Conservation (phyloP, 1,140 invertebrate species). For the Panulirus ornatus region DNA sequence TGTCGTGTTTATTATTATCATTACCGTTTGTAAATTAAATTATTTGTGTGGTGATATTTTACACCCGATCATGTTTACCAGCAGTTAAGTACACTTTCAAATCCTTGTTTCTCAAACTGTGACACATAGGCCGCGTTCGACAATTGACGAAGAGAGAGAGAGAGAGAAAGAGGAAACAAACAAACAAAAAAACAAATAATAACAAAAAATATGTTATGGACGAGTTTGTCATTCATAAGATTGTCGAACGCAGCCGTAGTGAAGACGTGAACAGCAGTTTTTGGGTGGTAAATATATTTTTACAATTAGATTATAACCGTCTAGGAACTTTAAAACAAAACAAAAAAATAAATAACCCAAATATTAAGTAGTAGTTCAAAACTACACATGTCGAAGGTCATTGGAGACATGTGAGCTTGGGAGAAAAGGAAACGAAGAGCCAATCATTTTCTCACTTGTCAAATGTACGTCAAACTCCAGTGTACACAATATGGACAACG, state of each 20-base stretch:
- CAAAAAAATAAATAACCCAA: not conserved
- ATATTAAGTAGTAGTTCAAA: conserved; percentile 3
- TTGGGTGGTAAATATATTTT: conserved; percentile 31
- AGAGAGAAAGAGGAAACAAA: too few species aligned
- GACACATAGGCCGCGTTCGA: conserved; percentile 40
- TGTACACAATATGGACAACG: too few species aligned
- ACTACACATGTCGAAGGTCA: not conserved
- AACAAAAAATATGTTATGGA: too few species aligned
- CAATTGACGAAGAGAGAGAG: not conserved
- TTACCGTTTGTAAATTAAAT: conserved; percentile 71
- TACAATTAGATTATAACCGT: conserved; percentile 1
- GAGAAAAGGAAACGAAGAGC: too few species aligned
- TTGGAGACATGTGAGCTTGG: not conserved
- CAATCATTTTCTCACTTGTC: too few species aligned
- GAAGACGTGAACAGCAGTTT: conserved; percentile 64
- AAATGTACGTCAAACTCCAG: too few species aligned
- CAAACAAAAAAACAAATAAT: too few species aligned
- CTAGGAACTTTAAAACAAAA: not conserved
- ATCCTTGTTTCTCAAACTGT: conserved; percentile 63
- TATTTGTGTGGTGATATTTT: conserved; percentile 73
- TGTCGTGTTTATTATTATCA: conserved; percentile 70
- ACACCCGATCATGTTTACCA: conserved; percentile 70
- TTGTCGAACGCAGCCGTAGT: conserved; percentile 43
- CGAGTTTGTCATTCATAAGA: not conserved
- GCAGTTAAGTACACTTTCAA: conserved; percentile 66